Conservation (phyloP, 37 sponge, comb jelly and placozoan species). For the Spongilla lacustris region DNA sequence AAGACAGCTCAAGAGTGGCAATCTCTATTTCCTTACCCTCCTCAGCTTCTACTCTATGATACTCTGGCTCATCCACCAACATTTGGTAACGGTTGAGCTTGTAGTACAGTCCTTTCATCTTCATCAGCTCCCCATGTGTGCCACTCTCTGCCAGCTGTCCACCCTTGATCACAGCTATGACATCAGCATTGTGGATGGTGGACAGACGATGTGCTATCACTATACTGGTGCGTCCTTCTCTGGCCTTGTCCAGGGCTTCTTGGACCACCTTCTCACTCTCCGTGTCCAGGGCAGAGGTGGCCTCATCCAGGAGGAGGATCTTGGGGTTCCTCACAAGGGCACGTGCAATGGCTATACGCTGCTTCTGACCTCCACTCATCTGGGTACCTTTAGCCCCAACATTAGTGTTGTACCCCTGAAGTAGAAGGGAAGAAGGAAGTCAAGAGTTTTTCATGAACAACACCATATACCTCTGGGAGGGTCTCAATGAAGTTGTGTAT, state of each 20-base stretch:
- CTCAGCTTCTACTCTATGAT: neutral
- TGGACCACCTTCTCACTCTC: conserved; percentile 71
- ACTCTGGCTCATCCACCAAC: neutral
- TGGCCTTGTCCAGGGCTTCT: conserved; percentile 70
- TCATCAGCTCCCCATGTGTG: conserved; percentile 55
- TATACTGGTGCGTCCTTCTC: conserved; percentile 68
- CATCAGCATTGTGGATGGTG: conserved; percentile 16
- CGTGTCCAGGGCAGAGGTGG: conserved; percentile 68
- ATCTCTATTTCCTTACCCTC: neutral
- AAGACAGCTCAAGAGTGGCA: neutral
- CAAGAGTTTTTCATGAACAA: no score
- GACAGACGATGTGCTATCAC: conserved; percentile 74
- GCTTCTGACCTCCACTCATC: conserved; percentile 73
- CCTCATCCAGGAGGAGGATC: conserved; percentile 74
- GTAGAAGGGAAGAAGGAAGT: neutral
- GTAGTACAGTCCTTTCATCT: conserved; percentile 39
- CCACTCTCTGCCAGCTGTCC: conserved; percentile 41
- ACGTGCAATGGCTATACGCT: conserved; percentile 69
- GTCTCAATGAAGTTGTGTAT: conserved; percentile 77
- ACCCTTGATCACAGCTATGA: conserved; percentile 27
- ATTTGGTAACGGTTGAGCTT: neutral
- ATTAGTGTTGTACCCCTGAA: conserved; percentile 59
- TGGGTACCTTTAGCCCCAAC: conserved; percentile 59
- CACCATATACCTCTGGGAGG: conserved; percentile 56
- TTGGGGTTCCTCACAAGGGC: conserved; percentile 69